Evolutionary conservation across 1,140 invertebrate genomes (phyloP), one percentile per base, ranked within the genome.

Genomic region (Papilio polyxenes): DNA sequence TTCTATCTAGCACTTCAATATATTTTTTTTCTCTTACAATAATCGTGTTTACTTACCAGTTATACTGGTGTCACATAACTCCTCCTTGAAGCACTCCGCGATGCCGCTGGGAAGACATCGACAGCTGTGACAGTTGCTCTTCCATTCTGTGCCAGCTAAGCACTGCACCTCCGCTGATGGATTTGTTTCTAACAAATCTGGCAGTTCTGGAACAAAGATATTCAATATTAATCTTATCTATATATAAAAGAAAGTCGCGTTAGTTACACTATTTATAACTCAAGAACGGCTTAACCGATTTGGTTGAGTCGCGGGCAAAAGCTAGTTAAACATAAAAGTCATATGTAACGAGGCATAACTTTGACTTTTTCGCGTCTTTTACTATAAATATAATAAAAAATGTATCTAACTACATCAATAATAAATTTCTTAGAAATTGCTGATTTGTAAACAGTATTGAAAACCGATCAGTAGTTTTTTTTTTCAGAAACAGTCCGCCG

Each of bases 71-170:
- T 84, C 79, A 78, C 87, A 89, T 53, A 7, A n/a, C 15, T 81
- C 44, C 31, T 75, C 80, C 37, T 83, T 86, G 10, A 59, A 4
- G 77, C 89, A 91, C 37, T 88, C 76, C 5, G 89, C 87, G 11
- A 76, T 62, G 10, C 88, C 89, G 0, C 82, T 56, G 2, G 84
- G 65, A 1, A 86, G 85, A 81, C 89, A 91, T 17, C 82, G 83
- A 82, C 89, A 91, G n/a, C 15, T 77, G 79, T 91, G 87, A 65
- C 89, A 91, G 65, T 86, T 86, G 69, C 88, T 89, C 76, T 86
- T 83, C 89, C 89, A 91, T 79, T 87, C 86, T 37, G 82, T 89
- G 1, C 89, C 86, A 0, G 83, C 80, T 37, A 87, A 75, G 74
- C 88, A 91, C 51, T 89, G 84, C 5, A 75, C 83, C n/a, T 85